Evolutionary conservation across 2,888 invertebrate species (phyloP), one percentile per base, ranked within the genome.

Genomic region (Diachrysia chrysitis): DNA sequence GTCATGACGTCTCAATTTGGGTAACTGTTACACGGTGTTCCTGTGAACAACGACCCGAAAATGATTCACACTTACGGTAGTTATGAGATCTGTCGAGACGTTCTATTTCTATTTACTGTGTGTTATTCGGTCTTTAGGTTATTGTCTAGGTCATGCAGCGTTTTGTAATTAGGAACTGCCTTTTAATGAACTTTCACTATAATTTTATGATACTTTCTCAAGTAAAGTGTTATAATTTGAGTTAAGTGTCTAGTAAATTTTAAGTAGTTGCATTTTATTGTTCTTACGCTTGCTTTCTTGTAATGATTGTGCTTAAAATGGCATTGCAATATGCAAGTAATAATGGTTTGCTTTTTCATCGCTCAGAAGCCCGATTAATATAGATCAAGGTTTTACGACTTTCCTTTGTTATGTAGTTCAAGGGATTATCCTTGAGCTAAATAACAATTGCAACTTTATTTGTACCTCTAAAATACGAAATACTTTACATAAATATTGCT

Each of bases 31-130:
- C 92, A 81, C 82, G 85, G 83, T 80, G 83, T 84, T 85, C 82
- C 83, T 86, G 48, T 90, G 89, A 91, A 93, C 91, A 88, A 86
- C 91, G 93, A 90, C 90, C 92, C 92, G 89, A 91, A 92, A 91
- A 86, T 94, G 93, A 94, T 85, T 94, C 94, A 93, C 80, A 92
- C 78, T 86, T 90, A 89, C 90, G 83, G 86, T 85, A 86, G 79
- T 86, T 85, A 81, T 81, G 79, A 83, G 82, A 87, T 85, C 83
- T 73, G 85, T 84, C 84, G 83, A 78, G 76, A 70, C 79, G 60
- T 76, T 88, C 90, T 87, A 87, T 89, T 89, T 79, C 84, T 87
- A 55, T 72, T 84, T 78, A 76, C 73, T 75, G 48, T 82, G 80
- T 85, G 83, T 80, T 78, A 81, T 80, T 78, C 76, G 82, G 85